These are phyloP conservation scores for Microcebus ravelobensis DNA, from an alignment of 2,113 vertebrate species.

Conservation along the genomic window DNA sequence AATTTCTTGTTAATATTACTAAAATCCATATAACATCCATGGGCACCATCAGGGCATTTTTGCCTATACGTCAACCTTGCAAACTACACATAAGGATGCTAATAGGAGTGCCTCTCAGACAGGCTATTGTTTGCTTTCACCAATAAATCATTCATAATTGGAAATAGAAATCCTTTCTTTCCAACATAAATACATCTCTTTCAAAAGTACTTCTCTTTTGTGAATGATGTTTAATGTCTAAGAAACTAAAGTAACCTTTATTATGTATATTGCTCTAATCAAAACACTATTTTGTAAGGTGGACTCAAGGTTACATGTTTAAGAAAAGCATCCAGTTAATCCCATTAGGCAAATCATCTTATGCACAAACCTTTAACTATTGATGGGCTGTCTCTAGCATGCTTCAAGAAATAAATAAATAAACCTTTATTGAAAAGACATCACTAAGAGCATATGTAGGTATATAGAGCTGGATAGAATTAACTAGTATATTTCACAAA, in stretches of 20 bases:
- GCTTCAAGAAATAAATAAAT: no score
- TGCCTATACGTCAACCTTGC: not conserved
- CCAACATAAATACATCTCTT: not conserved
- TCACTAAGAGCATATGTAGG: not conserved
- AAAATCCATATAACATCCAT: not conserved
- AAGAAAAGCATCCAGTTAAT: slow-evolving; percentile 50
- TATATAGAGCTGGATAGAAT: not conserved
- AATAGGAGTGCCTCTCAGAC: not conserved
- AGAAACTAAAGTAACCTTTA: not conserved
- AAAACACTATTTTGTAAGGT: not conserved
- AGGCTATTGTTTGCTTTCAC: not conserved
- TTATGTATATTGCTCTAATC: not conserved
- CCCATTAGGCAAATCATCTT: not conserved
- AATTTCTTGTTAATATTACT: not conserved
- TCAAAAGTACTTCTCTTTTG: slow-evolving; percentile 26
- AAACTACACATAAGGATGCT: not conserved
- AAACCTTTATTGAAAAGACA: slow-evolving; percentile 29
- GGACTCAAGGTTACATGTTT: slow-evolving; percentile 5
- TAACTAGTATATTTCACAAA: not conserved
- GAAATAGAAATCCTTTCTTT: slow-evolving; percentile 40
- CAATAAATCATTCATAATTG: slow-evolving; percentile 5
- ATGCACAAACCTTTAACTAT: not conserved
- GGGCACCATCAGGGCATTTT: not conserved
- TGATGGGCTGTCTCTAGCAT: not conserved
- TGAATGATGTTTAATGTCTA: not conserved